Percentiles rank a stretch among this genome's conserved stretches.
Conservation (phyloP, 1,140 invertebrate genomes). For the Probaryconus sp. region DNA sequence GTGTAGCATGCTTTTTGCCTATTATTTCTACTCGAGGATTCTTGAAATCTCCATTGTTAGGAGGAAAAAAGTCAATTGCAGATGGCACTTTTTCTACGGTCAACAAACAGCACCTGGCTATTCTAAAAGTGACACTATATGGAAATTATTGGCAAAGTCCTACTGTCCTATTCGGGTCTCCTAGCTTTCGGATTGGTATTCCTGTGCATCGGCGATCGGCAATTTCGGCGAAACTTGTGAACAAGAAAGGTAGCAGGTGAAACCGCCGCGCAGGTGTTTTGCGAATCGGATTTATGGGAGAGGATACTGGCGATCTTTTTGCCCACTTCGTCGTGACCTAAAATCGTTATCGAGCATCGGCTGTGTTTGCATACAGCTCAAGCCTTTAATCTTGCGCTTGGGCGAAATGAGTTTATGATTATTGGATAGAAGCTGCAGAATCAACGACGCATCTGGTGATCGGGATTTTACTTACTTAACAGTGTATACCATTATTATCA, state of each 20-base stretch:
- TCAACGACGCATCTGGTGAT: neutral
- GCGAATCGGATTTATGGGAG: constrained; percentile 39
- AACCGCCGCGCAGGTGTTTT: constrained; percentile 29
- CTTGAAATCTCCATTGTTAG: no score
- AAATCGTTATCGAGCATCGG: constrained; percentile 46
- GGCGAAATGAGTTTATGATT: constrained; percentile 31
- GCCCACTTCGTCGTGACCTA: constrained; percentile 26
- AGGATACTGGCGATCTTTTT: constrained; percentile 1
- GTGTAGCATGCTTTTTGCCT: no score
- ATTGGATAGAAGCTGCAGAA: neutral
- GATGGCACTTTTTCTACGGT: no score
- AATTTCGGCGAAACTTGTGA: constrained; percentile 31
- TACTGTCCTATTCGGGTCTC: no score
- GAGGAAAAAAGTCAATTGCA: no score
- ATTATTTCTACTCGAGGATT: no score
- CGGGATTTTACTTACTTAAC: no score
- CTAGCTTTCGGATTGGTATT: constrained; percentile 27
- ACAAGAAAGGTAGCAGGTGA: constrained; percentile 30
- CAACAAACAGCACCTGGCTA: neutral
- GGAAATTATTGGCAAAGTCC: constrained; percentile 37
- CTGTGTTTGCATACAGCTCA: constrained; percentile 37
- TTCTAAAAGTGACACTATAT: constrained; percentile 28
- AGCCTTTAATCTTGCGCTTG: constrained; percentile 26
- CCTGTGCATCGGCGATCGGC: constrained; percentile 11
- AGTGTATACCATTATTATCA: no score